These are phyloP conservation scores for Bursaphelenchus mucronatus DNA, from an alignment of 1,140 invertebrate genomes.

Conservation along the genomic window DNA sequence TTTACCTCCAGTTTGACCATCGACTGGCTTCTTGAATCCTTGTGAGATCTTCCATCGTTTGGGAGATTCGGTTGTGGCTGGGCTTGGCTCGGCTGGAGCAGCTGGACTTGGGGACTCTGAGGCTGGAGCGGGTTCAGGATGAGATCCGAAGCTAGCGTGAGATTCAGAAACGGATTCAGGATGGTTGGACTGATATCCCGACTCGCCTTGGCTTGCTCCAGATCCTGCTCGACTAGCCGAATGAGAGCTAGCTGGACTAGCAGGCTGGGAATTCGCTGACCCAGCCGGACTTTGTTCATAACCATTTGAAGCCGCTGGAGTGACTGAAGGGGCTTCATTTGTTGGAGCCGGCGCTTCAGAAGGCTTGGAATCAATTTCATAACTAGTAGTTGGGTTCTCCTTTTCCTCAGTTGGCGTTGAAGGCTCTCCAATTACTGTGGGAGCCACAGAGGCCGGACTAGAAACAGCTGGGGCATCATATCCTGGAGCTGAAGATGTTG, in stretches of 20 bases:
- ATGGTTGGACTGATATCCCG: not conserved
- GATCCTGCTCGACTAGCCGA: constrained; percentile 10
- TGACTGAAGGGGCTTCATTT: constrained; percentile 5
- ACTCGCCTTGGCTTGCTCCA: not conserved
- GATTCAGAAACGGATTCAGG: constrained; percentile 7
- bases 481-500: not conserved
- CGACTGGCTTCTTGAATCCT: not conserved
- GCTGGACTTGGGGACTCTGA: not conserved
- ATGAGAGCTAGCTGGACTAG: not conserved
- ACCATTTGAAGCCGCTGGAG: not conserved
- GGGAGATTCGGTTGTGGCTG: not conserved
- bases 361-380: not conserved
- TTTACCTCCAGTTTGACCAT: not conserved
- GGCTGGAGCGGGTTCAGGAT: not conserved
- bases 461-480: constrained; percentile 6
- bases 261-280: not conserved
- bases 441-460: not conserved
- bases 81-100: not conserved
- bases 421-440: too few species aligned
- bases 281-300: not conserved
- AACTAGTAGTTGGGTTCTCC: too few species aligned
- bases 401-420: too few species aligned
- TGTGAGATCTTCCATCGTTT: not conserved
- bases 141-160: not conserved
- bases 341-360: not conserved